Evolutionary conservation across 2,888 invertebrate genomes (phyloP).

Genomic region (Platycnemis pennipes): DNA sequence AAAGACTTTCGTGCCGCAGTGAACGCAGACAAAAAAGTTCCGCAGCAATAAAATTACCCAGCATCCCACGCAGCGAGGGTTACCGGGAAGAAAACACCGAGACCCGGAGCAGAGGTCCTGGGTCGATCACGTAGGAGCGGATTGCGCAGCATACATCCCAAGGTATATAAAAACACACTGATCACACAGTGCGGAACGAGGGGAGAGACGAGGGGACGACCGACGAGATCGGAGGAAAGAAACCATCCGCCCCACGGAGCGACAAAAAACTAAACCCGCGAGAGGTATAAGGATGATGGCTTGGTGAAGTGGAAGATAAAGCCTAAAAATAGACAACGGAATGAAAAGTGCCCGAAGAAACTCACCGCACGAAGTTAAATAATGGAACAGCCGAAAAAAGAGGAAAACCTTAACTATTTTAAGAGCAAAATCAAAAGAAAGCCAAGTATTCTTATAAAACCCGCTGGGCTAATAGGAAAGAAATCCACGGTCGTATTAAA

Average conservation of each 20-base stretch:
- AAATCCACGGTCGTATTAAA: too few relatives aligned
- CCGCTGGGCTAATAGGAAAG: not conserved
- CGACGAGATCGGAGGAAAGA: not conserved
- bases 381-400: too few relatives aligned
- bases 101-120: not conserved
- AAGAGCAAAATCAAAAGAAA: not conserved
- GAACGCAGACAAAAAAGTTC: not conserved
- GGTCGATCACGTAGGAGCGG: not conserved
- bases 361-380: too few relatives aligned
- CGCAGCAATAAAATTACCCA: conserved; percentile 49
- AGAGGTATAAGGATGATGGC: not conserved
- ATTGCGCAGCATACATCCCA: not conserved
- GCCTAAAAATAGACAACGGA: not conserved
- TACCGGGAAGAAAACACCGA: not conserved
- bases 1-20: not conserved
- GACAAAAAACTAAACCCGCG: not conserved
- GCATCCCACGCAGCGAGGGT: not conserved
- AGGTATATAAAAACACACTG: conserved; percentile 22
- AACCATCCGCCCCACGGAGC: not conserved
- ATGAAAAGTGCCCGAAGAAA: too few relatives aligned
- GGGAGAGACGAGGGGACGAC: not conserved
- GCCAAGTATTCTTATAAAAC: not conserved
- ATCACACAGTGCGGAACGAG: not conserved
- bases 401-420: too few relatives aligned
- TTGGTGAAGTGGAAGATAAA: not conserved